These are phyloP conservation scores for Penelope pileata DNA, from an alignment of 2,113 vertebrate species.

Conservation along the genomic window DNA sequence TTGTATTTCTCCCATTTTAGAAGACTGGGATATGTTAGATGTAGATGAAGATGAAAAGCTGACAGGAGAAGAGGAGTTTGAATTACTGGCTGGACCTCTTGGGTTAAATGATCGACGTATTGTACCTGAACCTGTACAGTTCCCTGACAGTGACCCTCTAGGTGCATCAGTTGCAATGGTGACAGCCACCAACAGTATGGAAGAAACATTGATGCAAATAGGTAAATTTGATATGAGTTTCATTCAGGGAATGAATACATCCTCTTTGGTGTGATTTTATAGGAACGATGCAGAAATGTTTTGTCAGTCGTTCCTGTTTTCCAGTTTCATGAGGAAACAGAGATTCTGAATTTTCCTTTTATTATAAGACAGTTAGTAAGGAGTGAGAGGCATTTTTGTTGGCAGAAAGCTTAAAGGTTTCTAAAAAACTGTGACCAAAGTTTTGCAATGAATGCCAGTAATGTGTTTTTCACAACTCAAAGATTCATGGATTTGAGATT, in stretches of 20 bases:
- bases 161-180: slow-evolving; percentile 97
- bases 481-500: neutral
- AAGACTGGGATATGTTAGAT: slow-evolving; percentile 99
- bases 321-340: neutral
- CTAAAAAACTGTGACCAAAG: accelerated
- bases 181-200: slow-evolving; percentile 98
- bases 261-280: neutral
- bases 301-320: neutral
- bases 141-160: slow-evolving; percentile 94
- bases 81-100: slow-evolving; percentile 90
- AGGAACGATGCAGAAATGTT: neutral
- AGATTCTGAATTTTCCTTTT: neutral
- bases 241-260: neutral
- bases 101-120: slow-evolving; percentile 90
- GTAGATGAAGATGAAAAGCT: slow-evolving; percentile 94
- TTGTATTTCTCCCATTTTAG: slow-evolving; percentile 70
- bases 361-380: neutral
- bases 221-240: slow-evolving; percentile 71
- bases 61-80: slow-evolving; percentile 97
- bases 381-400: neutral
- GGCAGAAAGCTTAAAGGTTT: neutral
- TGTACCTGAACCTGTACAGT: slow-evolving; percentile 94
- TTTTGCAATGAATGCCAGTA: neutral
- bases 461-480: neutral
- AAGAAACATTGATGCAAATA: slow-evolving; percentile 96